A percentile compares a stretch with the other conserved stretches of the same genome.
Evolutionary conservation across 2,113 vertebrate species (phyloP).

Genomic region (Labeo catla): DNA sequence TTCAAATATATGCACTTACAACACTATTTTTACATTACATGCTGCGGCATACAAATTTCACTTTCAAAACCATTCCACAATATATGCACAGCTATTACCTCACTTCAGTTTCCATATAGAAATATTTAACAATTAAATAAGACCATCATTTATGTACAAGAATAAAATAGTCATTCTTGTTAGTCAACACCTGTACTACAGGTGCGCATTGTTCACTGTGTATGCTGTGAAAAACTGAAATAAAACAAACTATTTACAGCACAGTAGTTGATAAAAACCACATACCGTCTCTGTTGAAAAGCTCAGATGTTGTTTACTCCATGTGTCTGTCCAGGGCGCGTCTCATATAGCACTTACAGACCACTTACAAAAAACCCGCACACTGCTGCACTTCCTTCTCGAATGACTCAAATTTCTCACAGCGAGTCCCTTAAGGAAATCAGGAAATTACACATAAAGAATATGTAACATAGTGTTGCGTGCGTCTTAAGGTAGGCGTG

Average conservation of each 20-base stretch:
- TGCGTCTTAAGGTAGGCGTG: background rate
- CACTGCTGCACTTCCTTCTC: background rate
- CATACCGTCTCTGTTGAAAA: slow-evolving; percentile 2
- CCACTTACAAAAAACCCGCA: background rate
- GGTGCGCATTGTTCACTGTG: background rate
- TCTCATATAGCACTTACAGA: background rate
- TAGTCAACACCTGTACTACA: no score
- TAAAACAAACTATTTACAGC: background rate
- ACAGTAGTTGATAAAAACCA: background rate
- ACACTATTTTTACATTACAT: background rate
- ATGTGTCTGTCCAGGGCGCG: slow-evolving; percentile 1
- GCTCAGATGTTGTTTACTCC: background rate
- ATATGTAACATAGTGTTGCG: background rate
- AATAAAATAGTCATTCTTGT: background rate
- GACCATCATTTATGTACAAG: background rate
- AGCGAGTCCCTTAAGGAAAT: background rate
- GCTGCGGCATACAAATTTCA: background rate
- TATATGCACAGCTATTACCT: background rate
- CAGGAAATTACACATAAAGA: background rate
- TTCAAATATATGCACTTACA: background rate
- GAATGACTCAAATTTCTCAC: background rate
- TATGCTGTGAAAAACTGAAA: background rate
- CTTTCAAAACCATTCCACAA: background rate
- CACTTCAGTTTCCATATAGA: background rate
- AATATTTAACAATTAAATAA: background rate